Conservation (phyloP, 1,140 invertebrate species). For the Solenopsis fugax region DNA sequence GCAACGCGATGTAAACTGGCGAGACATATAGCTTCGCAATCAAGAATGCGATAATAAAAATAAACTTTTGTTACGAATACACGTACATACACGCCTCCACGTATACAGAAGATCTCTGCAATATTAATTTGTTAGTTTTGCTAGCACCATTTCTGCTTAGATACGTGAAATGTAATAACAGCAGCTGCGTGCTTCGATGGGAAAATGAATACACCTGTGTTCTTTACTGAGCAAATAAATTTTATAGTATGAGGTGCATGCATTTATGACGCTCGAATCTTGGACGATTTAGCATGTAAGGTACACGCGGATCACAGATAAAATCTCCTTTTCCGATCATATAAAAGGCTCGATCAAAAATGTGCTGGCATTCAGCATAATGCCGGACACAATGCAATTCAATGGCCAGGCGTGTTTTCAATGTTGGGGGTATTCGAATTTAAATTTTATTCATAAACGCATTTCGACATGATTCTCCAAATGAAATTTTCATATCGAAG, state of each 20-base stretch:
- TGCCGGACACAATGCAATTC: constrained; percentile 5
- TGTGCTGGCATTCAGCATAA: constrained; percentile 14
- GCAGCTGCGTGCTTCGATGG: not conserved
- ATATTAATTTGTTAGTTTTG: constrained; percentile 28
- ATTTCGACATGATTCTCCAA: not conserved
- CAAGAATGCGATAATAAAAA: not conserved
- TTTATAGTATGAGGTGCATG: not conserved
- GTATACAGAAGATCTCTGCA: not conserved
- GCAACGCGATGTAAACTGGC: not conserved
- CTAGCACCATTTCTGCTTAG: constrained; percentile 4
- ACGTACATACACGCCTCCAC: not conserved
- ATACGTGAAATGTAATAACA: constrained; percentile 21
- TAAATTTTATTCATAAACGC: constrained; percentile 23
- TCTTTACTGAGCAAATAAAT: constrained; percentile 36
- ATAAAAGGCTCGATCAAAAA: constrained; percentile 22
- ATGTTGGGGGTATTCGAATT: constrained; percentile 9
- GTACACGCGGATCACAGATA: not conserved
- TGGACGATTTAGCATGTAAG: constrained; percentile 27
- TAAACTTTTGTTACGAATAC: not conserved
- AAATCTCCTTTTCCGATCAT: not conserved
- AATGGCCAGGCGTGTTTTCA: not conserved
- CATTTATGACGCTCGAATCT: constrained; percentile 46
- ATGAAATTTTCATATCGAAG: not conserved
- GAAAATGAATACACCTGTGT: not conserved
- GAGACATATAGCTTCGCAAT: not conserved